Evolutionary conservation across 2,888 invertebrate species (phyloP).

Genomic region (Blera fallax): DNA sequence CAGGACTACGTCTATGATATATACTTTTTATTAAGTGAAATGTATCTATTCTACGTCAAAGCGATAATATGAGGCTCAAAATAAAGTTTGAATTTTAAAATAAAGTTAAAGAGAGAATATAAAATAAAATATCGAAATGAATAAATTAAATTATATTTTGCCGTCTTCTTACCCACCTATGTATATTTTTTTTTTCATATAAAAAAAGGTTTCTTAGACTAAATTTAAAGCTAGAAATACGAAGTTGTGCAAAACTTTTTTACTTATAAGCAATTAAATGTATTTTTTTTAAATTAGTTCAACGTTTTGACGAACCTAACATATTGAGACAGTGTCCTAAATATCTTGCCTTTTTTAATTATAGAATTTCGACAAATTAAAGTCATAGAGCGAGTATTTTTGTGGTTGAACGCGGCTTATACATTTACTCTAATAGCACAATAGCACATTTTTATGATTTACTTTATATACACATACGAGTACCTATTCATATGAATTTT

Average conservation of each 20-base stretch:
- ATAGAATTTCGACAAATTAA: conserved; percentile 5
- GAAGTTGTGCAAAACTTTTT: conserved; percentile 33
- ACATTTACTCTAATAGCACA: conserved; percentile 53
- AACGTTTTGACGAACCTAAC: conserved; percentile 65
- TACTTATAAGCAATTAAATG: not conserved
- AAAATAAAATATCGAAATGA: not conserved
- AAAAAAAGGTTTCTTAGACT: conserved; percentile 33
- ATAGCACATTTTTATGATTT: not conserved
- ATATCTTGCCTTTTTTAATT: conserved; percentile 60
- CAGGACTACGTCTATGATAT: conserved; percentile 31
- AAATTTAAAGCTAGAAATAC: conserved; percentile 7
- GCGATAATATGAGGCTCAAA: conserved; percentile 33
- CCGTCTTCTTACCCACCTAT: conserved; percentile 46
- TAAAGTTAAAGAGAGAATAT: not conserved
- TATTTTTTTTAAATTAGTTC: conserved; percentile 28
- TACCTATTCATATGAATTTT: no score
- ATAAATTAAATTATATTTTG: not conserved
- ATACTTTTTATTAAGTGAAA: not conserved
- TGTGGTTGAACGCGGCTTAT: not conserved
- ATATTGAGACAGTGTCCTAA: conserved; percentile 73
- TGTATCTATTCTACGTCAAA: conserved; percentile 45
- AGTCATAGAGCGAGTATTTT: not conserved
- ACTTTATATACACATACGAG: no score
- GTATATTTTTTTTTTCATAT: not conserved
- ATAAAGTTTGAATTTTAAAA: conserved; percentile 20